Evolutionary conservation across 2,113 vertebrate genomes (phyloP), one percentile per base, ranked within the genome.

Genomic region (Cathartes aura): DNA sequence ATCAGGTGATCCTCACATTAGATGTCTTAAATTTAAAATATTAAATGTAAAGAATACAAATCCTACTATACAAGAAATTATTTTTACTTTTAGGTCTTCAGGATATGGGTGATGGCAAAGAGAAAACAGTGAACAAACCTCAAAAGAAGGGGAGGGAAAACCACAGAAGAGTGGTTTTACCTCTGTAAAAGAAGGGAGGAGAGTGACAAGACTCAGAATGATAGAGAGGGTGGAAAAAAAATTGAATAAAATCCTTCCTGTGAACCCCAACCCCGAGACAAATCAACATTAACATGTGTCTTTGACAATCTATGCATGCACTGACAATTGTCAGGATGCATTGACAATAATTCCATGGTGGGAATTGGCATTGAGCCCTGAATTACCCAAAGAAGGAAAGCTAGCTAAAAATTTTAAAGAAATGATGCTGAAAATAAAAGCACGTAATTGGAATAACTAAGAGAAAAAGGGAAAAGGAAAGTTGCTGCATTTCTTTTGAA

Each of bases 391-490:
- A 87, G 67, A 82, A 53, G 6, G 32, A 92, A 97, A 96, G 89
- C 14, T 73, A 86, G 55, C 63, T 63, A 82, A 95, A 91, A 89
- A 45, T 40, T 80, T 64, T 58, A 76, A 90, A 87, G 89, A 93
- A 94, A 94, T 87, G 0, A 71, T 92, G 73, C 34, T 79, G 43
- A 96, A 97, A 97, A 78, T 82, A 90, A 89, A 97, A 96, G 8
- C 34, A 93, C 5, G 2, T 58, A 55, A 19, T 17, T 59, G 38
- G 11, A 24, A 90, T 56, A 88, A 87, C 47, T 55, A 82, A 83
- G 72, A 74, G 34, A 27, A 47, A 60, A 47, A 93, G 12, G 22
- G 62, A 94, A 92, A 94, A 23, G 53, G 42, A 90, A 79, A 55
- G 47, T 73, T 85, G 26, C 8, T 88, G 34, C 7, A 73, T 86